phyloP scores from a whole-genome alignment of 1,140 invertebrate genomes.

The Drosophila sucinea region DNA sequence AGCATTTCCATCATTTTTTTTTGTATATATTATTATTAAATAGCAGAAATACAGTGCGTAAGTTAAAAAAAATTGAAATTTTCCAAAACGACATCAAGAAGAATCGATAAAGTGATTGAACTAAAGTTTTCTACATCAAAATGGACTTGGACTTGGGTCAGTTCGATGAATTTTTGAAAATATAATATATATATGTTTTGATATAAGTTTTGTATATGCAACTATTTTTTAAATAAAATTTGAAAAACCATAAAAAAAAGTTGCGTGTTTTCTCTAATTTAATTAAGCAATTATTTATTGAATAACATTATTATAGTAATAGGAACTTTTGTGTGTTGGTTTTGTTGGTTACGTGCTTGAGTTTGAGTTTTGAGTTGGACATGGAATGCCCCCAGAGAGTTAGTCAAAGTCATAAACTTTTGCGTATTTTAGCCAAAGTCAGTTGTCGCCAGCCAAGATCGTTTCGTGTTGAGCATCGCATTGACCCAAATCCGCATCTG shows the following conservation, averaged over 20 bases:
- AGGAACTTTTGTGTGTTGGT: constrained; percentile 40
- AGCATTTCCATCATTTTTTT: constrained; percentile 66
- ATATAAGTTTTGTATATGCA: constrained; percentile 70
- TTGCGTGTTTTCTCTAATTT: not conserved
- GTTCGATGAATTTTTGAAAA: constrained; percentile 22
- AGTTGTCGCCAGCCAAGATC: constrained; percentile 41
- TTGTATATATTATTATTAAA: constrained; percentile 82
- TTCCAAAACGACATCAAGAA: constrained; percentile 4
- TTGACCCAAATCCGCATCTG: constrained; percentile 66
- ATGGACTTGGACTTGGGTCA: not conserved
- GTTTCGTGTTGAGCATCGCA: constrained; percentile 57
- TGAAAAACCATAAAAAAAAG: constrained; percentile 30
- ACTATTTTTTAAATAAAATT: constrained; percentile 71
- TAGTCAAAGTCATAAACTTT: constrained; percentile 43
- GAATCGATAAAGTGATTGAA: not conserved
- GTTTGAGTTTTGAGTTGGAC: constrained; percentile 24
- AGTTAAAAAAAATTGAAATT: constrained; percentile 50
- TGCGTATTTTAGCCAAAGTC: constrained; percentile 34
- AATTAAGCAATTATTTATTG: constrained; percentile 37
- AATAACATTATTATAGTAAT: constrained; percentile 36
- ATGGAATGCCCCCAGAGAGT: constrained; percentile 20
- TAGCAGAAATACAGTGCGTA: constrained; percentile 72
- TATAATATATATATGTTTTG: constrained; percentile 37
- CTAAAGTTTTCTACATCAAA: not conserved
- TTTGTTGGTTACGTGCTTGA: constrained; percentile 48